Evolutionary conservation across 2,888 invertebrate genomes (phyloP), one percentile per base, ranked within the genome.

Genomic region (Tetragonisca angustula): DNA sequence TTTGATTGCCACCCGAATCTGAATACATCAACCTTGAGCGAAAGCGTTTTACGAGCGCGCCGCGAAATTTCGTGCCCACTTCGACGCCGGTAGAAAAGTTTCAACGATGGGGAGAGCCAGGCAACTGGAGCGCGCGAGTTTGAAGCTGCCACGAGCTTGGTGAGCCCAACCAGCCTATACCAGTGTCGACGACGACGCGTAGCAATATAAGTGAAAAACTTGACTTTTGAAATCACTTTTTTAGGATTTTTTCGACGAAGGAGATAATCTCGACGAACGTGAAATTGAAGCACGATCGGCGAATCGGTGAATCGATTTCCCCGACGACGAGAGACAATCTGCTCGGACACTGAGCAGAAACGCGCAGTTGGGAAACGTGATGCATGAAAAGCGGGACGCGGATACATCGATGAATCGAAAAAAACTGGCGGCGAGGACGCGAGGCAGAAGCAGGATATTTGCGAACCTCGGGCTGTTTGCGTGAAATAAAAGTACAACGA

Each of bases 401-500:
- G 72, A 4, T 3, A 32, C 32, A 32, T 32, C 32, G 32, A 19
- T 17, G 6, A 61, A 65, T 67, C 74, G 83, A 68, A 76, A 72
- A 67, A 43, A 67, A 72, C 72, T n/a, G 56, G 54, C 61, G 62
- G 54, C 56, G 68, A 54, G 68, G 59, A 27, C 19, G 15, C 62
- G 27, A 27, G 19, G 50, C 27, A 64, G 76, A 52, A 24, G 69
- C 74, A 36, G 54, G 71, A 84, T 76, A 78, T 85, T 81, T 79
- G 71, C 73, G 82, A 70, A 86, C 74, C 69, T 71, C 36, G 78
- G 71, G 80, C 67, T 27, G 82, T 76, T 80, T 72, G 87, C 84
- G 87, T 85, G 89, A 90, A 90, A 91, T 90, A 90, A 92, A 92
- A 91, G 90, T 89, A 91, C 88, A 76, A 79, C 79, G 87, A 90